phyloP scores from a whole-genome alignment of 2,888 invertebrate species.

The Yponomeuta plumbellus region DNA sequence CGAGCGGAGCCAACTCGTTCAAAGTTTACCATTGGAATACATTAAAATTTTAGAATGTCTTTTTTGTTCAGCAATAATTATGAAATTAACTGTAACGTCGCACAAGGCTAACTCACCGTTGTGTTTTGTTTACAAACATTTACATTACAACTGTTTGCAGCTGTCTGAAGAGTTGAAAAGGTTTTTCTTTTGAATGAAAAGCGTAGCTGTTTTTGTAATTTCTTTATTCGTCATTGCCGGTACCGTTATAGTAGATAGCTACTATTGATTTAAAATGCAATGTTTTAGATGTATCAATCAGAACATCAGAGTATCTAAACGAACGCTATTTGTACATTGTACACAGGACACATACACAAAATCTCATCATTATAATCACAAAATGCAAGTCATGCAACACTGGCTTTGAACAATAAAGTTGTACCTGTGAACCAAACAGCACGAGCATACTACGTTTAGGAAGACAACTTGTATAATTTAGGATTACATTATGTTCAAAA shows the following conservation, averaged over 20 bases:
- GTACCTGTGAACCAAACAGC: background rate
- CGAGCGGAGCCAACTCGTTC: background rate
- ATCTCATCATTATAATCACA: conserved; percentile 8
- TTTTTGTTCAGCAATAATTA: background rate
- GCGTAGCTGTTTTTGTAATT: conserved; percentile 43
- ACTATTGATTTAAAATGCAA: conserved; percentile 60
- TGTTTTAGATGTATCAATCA: conserved; percentile 54
- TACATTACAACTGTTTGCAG: background rate
- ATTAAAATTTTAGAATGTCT: background rate
- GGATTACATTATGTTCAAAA: background rate
- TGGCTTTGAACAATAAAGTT: background rate
- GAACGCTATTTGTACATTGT: conserved; percentile 71
- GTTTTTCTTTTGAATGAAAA: background rate
- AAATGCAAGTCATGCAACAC: background rate
- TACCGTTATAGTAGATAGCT: conserved; percentile 56
- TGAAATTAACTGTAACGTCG: background rate
- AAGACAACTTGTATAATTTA: background rate
- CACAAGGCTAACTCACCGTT: background rate
- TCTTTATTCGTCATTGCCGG: conserved; percentile 67
- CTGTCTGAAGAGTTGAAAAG: background rate
- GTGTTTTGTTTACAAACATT: background rate
- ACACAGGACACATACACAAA: conserved; percentile 47
- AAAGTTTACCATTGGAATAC: background rate
- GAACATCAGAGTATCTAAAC: conserved; percentile 40
- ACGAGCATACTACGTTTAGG: background rate